Evolutionary conservation across 2,888 invertebrate genomes (phyloP), one percentile per base, ranked within the genome.

Genomic region (Mamestra brassicae): DNA sequence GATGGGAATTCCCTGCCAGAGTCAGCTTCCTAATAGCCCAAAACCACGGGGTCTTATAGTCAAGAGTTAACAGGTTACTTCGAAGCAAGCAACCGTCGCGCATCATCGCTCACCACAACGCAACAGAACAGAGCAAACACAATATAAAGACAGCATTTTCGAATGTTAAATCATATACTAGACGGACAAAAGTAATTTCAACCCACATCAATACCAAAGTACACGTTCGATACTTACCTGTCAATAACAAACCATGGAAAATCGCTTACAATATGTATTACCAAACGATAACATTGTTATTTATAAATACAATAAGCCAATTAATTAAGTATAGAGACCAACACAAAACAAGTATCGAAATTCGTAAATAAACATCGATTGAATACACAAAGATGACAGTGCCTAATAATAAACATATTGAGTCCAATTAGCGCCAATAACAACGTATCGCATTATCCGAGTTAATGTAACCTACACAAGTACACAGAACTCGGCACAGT

Each of bases 391-490:
- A 82, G 78, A 64, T 75, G 66, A 74, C 60, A 79, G 79, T 60
- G 50, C 42, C 55, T 74, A 65, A 70, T 76, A 85, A 82, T 84
- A 81, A 26, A 78, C 65, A 80, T 63, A 81, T 74, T 38, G 34
- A 76, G 63, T 36, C 73, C 78, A 88, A 86, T 86, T 86, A 82
- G 71, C 75, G 74, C 61, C 69, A 87, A 82, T 74, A 83, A 83
- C 72, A 82, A 80, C 74, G 71, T 75, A 82, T 71, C 68, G 55
- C 52, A 73, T 78, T 78, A 80, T 64, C 73, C 55, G 52, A 71
- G 79, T 66, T 73, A 85, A 80, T 63, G 77, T 75, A 63, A 76
- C 60, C 57, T 45, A 74, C 34, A 58, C 73, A 66, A 45, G 55
- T 54, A 78, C 26, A 52, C 73, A 66, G 50, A 47, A 65, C 52